These are phyloP conservation scores for Catostylus mosaicus DNA, from an alignment of 30 jellyfish, hydroid and myxozoan genomes.

Conservation along the genomic window DNA sequence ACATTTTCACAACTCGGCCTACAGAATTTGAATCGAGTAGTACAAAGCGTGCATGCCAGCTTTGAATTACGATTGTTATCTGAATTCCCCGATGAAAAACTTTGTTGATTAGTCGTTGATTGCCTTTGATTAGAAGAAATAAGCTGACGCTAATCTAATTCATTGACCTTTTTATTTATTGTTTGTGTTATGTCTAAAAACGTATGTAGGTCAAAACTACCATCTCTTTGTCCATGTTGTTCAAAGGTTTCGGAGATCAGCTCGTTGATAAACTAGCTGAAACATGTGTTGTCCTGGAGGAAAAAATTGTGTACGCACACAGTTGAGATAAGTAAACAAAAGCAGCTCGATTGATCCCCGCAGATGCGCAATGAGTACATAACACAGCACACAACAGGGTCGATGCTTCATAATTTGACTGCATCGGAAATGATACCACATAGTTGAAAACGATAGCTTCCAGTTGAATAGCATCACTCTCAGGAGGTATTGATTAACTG, in stretches of 20 bases:
- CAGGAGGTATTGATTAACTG: background rate
- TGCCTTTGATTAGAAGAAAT: background rate
- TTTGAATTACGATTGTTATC: background rate
- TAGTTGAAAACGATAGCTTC: background rate
- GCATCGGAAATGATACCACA: background rate
- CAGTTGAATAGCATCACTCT: background rate
- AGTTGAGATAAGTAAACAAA: background rate
- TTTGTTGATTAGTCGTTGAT: background rate
- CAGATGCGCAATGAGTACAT: background rate
- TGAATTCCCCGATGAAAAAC: background rate
- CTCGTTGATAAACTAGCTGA: background rate
- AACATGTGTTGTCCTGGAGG: background rate
- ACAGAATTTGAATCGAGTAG: background rate
- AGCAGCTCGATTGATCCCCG: background rate
- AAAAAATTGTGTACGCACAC: background rate
- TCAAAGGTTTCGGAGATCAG: no score
- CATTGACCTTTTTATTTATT: background rate
- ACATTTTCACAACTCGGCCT: background rate
- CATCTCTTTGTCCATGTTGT: no score
- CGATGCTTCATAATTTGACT: background rate
- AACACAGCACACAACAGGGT: background rate
- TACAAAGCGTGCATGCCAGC: background rate
- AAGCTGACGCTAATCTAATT: background rate
- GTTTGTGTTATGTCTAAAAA: background rate
- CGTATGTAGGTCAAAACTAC: background rate